Percentiles rank a stretch among this genome's conserved stretches.
Conservation (phyloP, 2,888 invertebrate genomes). For the Chouioia cunea region DNA sequence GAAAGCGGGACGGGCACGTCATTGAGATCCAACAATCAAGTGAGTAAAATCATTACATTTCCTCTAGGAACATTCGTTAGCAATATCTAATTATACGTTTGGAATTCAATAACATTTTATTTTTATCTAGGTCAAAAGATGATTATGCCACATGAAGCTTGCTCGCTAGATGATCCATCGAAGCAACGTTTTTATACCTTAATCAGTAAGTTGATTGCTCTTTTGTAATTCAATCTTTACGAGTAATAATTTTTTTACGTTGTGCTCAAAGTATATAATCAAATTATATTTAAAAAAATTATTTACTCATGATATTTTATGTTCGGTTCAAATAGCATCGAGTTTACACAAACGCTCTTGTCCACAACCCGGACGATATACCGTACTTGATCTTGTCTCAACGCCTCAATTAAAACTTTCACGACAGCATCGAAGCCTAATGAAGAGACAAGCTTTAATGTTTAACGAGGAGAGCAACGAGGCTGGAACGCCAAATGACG, state of each 20-base stretch:
- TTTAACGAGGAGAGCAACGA: constrained; percentile 56
- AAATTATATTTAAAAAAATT: no score
- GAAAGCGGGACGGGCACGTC: constrained; percentile 78
- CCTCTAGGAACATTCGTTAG: not conserved
- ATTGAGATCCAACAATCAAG: constrained; percentile 80
- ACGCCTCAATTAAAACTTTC: constrained; percentile 41
- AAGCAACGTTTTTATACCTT: constrained; percentile 75
- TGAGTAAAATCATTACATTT: constrained; percentile 53
- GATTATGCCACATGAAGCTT: constrained; percentile 76
- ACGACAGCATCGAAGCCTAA: constrained; percentile 37
- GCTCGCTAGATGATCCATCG: constrained; percentile 71
- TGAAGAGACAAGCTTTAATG: constrained; percentile 10
- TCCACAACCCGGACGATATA: constrained; percentile 79
- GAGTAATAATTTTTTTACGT: no score
- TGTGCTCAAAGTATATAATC: no score
- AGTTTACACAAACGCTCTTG: constrained; percentile 75
- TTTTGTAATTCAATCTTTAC: not conserved
- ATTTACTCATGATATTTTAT: no score
- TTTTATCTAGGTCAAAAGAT: constrained; percentile 62
- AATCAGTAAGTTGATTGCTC: constrained; percentile 75
- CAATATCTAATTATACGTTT: no score
- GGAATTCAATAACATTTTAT: not conserved
- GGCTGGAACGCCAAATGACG: constrained; percentile 53
- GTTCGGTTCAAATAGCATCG: constrained; percentile 70
- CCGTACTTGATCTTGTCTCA: constrained; percentile 70